Base-by-base conservation (phyloP, 1,140 invertebrate species). In the Zaprionus capensis region DNA sequence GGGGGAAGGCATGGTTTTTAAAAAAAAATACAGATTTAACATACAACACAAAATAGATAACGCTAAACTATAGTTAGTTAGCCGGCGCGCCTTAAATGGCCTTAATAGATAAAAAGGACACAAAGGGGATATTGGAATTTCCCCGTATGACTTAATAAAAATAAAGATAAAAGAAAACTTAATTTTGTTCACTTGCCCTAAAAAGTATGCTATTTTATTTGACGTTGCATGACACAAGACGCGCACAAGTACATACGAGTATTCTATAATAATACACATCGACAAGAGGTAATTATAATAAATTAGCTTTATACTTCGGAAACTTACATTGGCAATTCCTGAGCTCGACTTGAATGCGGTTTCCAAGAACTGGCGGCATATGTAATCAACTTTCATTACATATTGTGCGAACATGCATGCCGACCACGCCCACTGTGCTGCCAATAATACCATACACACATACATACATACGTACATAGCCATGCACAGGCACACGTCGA, bases 351-450 rank as follows among this genome's bases (percentile, higher is more conserved):
- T 41, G 63, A 38, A 55, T 38, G 49, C 22, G 7, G 28, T 66
- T 66, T 65, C 63, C 24, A 26, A 24, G 49, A 65, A 65, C 53
- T 56, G 46, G 11, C 46, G 51, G 22, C 31, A 55, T 41, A 44
- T 44, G 51, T 57, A 56, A 57, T 66, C 59, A 75, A 71, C 31
- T 75, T 71, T 46, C 41, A 75, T 75, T 71, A 71, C 72, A 75
- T 63, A 57, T 57, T 74, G 58, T 53, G 53, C 59, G 70, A 57
- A 31, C 71, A 51, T 36, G 55, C 63, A 49, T 38, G 31, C 20
- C n/a, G 36, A 20, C 38, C 58, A 57, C 59, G 72, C 72, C 71
- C 71, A 74, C 57, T 62, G 66, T 56, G 69, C 57, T 51, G 44
- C 31, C 46, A 53, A 70, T 69, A 59, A 51, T 34, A 62, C 24